These are phyloP conservation scores for Gobiocypris rarus DNA, from an alignment of 2,113 vertebrate species.

Conservation along the genomic window DNA sequence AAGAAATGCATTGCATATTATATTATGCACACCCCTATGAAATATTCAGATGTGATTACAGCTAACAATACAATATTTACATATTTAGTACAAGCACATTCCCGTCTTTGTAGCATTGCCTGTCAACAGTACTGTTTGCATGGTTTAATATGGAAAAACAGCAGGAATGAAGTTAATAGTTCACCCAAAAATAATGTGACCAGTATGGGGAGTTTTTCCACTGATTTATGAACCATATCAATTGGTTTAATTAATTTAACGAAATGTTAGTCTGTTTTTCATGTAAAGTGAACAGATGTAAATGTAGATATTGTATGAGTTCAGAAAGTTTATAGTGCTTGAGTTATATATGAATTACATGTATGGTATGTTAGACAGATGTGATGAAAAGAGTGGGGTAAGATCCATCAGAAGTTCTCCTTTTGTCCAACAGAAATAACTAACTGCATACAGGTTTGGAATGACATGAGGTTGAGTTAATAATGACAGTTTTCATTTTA, in stretches of 20 bases:
- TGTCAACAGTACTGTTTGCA: not conserved
- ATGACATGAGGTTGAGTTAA: not conserved
- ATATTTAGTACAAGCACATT: conserved; percentile 17
- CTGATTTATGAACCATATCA: not conserved
- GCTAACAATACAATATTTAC: conserved; percentile 33
- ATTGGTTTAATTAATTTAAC: too few relatives aligned
- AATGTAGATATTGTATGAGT: not conserved
- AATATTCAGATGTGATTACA: conserved; percentile 26
- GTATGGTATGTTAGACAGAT: not conserved
- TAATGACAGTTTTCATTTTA: not conserved
- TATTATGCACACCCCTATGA: conserved; percentile 6
- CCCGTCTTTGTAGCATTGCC: not conserved
- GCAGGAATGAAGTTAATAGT: not conserved
- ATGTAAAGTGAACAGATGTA: not conserved
- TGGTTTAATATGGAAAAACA: not conserved
- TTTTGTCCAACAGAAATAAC: not conserved
- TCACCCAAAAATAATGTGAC: not conserved
- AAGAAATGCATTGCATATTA: conserved; percentile 1
- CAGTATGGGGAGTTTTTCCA: too few relatives aligned
- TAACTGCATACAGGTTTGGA: not conserved
- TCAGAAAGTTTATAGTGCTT: not conserved
- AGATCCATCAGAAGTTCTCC: not conserved
- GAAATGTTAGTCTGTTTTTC: too few relatives aligned
- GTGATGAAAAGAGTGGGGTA: not conserved
- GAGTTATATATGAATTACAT: not conserved